Evolutionary conservation across 2,888 invertebrate species (phyloP).

Genomic region (Strigamia transsilvanica): DNA sequence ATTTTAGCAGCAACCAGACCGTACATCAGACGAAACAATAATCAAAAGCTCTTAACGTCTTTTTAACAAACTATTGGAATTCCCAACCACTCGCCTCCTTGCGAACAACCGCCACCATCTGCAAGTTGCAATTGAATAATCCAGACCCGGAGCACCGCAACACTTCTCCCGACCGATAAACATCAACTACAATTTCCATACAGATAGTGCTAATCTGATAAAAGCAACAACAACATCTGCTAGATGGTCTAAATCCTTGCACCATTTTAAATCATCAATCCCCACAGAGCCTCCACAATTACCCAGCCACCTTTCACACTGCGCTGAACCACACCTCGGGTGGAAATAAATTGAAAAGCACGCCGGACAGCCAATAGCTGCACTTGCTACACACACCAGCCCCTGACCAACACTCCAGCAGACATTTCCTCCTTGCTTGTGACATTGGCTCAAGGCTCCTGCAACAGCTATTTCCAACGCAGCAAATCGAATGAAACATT

Average conservation of each 20-base stretch:
- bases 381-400: background rate
- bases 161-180: background rate
- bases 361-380: background rate
- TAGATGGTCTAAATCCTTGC: background rate
- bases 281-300: conserved; percentile 14
- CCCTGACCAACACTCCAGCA: background rate
- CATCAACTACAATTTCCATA: conserved; percentile 13
- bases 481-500: conserved; percentile 32
- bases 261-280: conserved; percentile 27
- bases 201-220: conserved; percentile 22
- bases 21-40: background rate
- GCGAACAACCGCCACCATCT: background rate
- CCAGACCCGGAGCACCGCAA: background rate
- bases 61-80: background rate
- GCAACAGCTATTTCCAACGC: background rate
- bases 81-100: background rate
- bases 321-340: conserved; percentile 18
- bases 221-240: background rate
- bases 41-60: background rate
- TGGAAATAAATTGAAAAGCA: conserved; percentile 16
- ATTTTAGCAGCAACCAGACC: background rate
- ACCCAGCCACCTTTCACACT: conserved; percentile 12
- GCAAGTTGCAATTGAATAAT: conserved; percentile 16
- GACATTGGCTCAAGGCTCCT: conserved; percentile 8
- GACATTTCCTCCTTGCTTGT: conserved; percentile 22